Base-by-base conservation (phyloP, 2,888 invertebrate species). In the Eristalinus sepulchralis region DNA sequence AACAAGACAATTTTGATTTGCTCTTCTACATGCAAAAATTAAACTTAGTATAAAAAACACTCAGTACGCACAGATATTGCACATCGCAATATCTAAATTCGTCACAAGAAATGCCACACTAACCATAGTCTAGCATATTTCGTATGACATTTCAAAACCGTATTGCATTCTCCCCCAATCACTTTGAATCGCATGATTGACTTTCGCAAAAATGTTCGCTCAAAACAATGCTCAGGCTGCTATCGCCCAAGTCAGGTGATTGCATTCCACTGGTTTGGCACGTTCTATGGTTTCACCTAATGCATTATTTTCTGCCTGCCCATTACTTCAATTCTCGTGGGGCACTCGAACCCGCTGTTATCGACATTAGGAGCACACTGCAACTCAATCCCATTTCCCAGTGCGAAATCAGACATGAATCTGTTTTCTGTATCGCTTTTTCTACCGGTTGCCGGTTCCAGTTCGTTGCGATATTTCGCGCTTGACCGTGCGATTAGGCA, bases 401-500 rank as follows among this genome's bases (percentile, higher is more conserved):
- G 47, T 71, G 36, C 11, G 68, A 77, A 81, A 85, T 81, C 77
- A 72, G 22, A 81, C 67, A 81, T 77, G 17, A 22, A n/a, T 73
- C 72, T 72, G 57, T 63, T 77, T 78, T 64, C 34, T 72, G 20
- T 59, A 53, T 13, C 27, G 47, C 36, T 33, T 60, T 72, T 72
- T 73, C 82, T 78, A 47, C 47, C 70, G 34, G 70, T 88, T 88
- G 84, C 79, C 88, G 79, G 90, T 90, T 90, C 89, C 90, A 89
- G 76, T 89, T 88, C 89, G 89, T 68, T 88, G 89, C 89, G 88
- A 89, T 88, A 90, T 90, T 90, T 89, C 83, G 90, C 89, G 88
- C 90, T 90, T 90, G 90, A 90, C 90, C 90, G 89, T 90, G 90
- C 90, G 89, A 89, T 88, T 89, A 89, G 89, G 88, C 88, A 89